These are phyloP conservation scores for Rousettus madagascariensis DNA, from an alignment of 2,797 vertebrate species.

Conservation along the genomic window DNA sequence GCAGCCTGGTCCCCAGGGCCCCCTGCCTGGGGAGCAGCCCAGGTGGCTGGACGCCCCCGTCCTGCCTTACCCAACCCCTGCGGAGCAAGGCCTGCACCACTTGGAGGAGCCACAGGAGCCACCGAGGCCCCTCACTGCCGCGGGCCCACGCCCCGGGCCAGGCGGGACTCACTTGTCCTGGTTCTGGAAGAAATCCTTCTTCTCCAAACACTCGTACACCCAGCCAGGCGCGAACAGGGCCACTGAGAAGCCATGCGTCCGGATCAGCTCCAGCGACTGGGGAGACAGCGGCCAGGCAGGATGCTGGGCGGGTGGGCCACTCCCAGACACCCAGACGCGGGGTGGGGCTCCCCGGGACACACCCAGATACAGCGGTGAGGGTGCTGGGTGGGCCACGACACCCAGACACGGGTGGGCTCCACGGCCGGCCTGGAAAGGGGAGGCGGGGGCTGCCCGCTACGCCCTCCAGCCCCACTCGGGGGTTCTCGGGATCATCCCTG, in stretches of 20 bases:
- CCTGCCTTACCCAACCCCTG: too few relatives aligned
- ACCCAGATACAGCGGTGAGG: too few relatives aligned
- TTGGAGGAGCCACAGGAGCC: neutral
- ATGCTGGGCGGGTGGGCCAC: accelerated
- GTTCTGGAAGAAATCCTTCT: conserved; percentile 89
- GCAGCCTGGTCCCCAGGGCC: too few relatives aligned
- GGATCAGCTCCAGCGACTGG: conserved; percentile 92
- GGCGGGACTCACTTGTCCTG: conserved; percentile 90
- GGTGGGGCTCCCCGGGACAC: too few relatives aligned
- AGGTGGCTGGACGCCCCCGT: neutral
- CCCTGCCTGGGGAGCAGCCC: neutral
- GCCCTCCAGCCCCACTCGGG: neutral
- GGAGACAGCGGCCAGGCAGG: neutral
- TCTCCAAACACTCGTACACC: conserved; percentile 93
- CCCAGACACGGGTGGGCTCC: too few relatives aligned
- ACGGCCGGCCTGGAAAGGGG: neutral
- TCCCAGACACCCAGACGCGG: neutral
- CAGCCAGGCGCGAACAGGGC: conserved; percentile 97
- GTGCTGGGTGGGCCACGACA: too few relatives aligned
- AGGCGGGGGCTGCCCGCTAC: neutral
- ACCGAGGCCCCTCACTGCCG: neutral
- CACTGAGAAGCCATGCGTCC: conserved; percentile 89
- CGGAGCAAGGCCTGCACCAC: neutral
- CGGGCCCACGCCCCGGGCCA: accelerated
- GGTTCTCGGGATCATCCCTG: neutral